Percentiles rank a stretch among this genome's conserved stretches.
Evolutionary conservation across 2,113 vertebrate species (phyloP).

Genomic region (Gasterosteus aculeatus): DNA sequence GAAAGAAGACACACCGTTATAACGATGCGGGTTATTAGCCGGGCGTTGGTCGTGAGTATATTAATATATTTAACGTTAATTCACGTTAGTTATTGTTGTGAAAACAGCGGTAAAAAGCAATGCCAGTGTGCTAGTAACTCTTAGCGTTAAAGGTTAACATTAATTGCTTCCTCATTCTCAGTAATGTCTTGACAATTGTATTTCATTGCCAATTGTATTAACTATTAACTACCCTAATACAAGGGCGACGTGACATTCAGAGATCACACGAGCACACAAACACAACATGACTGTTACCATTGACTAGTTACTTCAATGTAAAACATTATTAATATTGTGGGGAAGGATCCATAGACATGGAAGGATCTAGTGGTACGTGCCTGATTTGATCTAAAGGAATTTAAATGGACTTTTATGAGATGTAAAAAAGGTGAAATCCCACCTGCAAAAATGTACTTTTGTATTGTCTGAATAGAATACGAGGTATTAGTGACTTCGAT

Average conservation of each 20-base stretch:
- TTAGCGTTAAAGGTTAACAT: not conserved
- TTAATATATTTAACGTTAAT: not conserved
- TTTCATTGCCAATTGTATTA: no score
- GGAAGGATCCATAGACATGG: not conserved
- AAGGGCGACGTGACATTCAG: not conserved
- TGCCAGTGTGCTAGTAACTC: not conserved
- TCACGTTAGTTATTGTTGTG: not conserved
- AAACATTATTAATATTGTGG: not conserved
- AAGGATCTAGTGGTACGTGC: not conserved
- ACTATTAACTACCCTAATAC: not conserved
- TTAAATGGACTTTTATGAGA: not conserved
- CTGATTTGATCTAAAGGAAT: not conserved
- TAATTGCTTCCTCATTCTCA: no score
- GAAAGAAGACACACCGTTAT: not conserved
- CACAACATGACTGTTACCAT: no score
- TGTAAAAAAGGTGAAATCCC: not conserved
- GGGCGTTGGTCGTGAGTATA: conserved; percentile 35
- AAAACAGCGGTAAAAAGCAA: no score
- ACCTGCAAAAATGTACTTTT: not conserved
- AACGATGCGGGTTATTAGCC: not conserved
- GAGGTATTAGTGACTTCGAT: not conserved
- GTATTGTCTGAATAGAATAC: not conserved
- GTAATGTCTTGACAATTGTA: no score
- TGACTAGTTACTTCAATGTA: not conserved
- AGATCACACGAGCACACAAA: not conserved